Conservation (phyloP, 1,140 invertebrate species). For the Drosophila neocordata region DNA sequence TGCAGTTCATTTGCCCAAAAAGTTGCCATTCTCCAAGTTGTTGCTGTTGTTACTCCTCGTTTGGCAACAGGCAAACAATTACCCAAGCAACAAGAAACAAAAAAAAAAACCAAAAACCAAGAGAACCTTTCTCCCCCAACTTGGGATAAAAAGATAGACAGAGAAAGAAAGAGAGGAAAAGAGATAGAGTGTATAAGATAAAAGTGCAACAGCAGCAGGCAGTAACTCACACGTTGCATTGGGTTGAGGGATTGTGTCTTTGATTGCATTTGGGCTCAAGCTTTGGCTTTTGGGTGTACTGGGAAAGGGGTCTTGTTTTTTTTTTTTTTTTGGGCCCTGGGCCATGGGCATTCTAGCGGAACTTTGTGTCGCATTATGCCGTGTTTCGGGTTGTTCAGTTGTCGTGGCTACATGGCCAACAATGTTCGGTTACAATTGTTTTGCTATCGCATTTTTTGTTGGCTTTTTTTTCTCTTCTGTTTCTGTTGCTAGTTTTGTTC, state of each 20-base stretch:
- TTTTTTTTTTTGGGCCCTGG: conserved; percentile 30
- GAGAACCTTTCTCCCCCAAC: conserved; percentile 52
- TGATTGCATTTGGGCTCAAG: conserved; percentile 35
- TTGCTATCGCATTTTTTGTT: conserved; percentile 23
- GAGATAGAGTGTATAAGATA: background rate
- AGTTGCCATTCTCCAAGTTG: conserved; percentile 43
- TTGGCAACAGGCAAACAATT: conserved; percentile 59
- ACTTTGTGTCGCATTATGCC: conserved; percentile 77
- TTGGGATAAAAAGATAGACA: conserved; percentile 16
- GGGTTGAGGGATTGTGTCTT: conserved; percentile 30
- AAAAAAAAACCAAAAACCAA: conserved; percentile 17
- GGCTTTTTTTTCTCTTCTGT: conserved; percentile 18
- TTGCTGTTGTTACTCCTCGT: conserved; percentile 34
- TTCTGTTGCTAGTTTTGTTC: conserved; percentile 15
- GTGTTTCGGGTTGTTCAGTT: conserved; percentile 56
- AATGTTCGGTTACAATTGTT: conserved; percentile 71
- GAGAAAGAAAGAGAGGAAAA: conserved; percentile 24
- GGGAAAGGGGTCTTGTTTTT: background rate
- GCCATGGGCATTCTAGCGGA: conserved; percentile 71
- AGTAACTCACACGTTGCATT: conserved; percentile 42
- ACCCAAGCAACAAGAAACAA: conserved; percentile 40
- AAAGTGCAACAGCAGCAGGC: conserved; percentile 17
- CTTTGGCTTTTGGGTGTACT: background rate
- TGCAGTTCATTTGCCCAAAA: conserved; percentile 74
- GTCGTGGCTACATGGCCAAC: conserved; percentile 76